Percentiles rank a stretch among this genome's conserved stretches.
Conservation (phyloP, 1,140 invertebrate species). For the Philopotamus ludificatus region DNA sequence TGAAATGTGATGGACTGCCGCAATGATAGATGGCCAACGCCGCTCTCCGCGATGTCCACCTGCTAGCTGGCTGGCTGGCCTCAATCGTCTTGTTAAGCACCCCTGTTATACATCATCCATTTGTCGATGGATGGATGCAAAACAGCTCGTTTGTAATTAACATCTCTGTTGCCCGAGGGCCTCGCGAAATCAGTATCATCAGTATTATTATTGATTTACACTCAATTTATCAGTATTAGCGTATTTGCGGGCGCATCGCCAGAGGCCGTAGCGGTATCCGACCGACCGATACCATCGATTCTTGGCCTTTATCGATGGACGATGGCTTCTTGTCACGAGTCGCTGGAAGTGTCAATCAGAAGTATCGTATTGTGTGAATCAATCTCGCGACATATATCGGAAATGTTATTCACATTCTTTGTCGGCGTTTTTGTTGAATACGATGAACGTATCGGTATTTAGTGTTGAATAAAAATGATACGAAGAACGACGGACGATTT, state of each 20-base stretch:
- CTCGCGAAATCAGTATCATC: background rate
- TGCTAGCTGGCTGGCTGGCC: no score
- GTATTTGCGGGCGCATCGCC: background rate
- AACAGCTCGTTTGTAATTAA: background rate
- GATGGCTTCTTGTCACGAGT: conserved; percentile 22
- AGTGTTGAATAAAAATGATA: no score
- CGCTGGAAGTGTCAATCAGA: conserved; percentile 16
- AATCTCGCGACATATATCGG: conserved; percentile 24
- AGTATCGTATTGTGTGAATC: conserved; percentile 8
- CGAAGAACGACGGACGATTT: no score
- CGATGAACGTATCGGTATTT: no score
- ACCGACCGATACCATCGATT: conserved; percentile 15
- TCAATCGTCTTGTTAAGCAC: background rate
- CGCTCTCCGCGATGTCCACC: background rate
- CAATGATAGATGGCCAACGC: background rate
- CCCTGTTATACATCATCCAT: background rate
- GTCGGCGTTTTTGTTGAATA: background rate
- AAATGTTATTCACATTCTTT: conserved; percentile 5
- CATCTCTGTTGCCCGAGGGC: background rate
- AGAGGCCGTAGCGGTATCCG: background rate
- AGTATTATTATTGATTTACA: background rate
- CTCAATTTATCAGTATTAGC: conserved; percentile 13
- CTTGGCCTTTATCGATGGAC: conserved; percentile 4
- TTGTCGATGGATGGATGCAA: background rate
- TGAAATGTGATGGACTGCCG: background rate